Conservation (phyloP, 2,113 vertebrate genomes). For the Chionomys nivalis region DNA sequence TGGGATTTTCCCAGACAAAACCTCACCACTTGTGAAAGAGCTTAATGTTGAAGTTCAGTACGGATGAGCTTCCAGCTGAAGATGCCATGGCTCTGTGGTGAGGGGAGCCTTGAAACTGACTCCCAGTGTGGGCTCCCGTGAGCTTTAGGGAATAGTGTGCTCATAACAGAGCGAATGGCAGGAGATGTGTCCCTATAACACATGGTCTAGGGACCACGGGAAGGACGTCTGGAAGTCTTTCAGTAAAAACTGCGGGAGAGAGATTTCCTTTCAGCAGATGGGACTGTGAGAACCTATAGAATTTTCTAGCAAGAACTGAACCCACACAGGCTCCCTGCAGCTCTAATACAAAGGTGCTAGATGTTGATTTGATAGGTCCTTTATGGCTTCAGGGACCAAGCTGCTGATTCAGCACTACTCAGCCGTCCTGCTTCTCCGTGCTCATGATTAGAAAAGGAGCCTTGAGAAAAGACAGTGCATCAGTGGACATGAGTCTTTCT, state of each 20-base stretch:
- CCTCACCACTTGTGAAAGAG: background rate
- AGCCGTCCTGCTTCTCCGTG: background rate
- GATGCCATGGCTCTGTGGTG: background rate
- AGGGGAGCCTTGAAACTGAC: background rate
- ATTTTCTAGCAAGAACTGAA: background rate
- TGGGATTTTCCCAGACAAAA: constrained; percentile 41
- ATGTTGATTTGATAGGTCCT: background rate
- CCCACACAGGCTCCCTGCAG: background rate
- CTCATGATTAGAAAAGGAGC: background rate
- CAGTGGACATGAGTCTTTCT: background rate
- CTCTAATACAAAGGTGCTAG: fast-evolving
- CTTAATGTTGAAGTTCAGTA: constrained; percentile 41
- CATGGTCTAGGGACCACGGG: fast-evolving
- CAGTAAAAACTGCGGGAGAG: background rate
- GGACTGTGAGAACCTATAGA: background rate
- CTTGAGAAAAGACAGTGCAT: background rate
- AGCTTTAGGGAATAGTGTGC: background rate
- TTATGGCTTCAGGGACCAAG: background rate
- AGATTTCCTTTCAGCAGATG: background rate
- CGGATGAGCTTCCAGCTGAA: background rate
- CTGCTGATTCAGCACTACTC: background rate
- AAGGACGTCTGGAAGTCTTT: background rate
- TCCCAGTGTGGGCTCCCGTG: background rate
- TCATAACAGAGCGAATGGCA: background rate
- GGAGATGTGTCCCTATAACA: background rate